Evolutionary conservation across 1,140 invertebrate species (phyloP), one percentile per base, ranked within the genome.

Genomic region (Dinoponera quadriceps): DNA sequence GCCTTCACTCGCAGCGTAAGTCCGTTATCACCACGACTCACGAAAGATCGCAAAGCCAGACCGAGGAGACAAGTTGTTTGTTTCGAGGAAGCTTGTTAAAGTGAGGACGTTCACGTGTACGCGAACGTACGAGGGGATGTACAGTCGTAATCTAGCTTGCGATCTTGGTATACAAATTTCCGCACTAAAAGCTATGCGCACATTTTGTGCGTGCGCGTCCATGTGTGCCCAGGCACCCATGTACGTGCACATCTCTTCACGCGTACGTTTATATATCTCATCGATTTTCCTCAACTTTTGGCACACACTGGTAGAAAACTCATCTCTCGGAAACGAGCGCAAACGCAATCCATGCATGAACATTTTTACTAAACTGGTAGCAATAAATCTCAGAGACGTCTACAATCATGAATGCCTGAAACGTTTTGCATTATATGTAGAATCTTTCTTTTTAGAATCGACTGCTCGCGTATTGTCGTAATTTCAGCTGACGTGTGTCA

Each of bases 1-100:
- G 33, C 90, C 93, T 29, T 93, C 90, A 5, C 86, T 93, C 22
- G 88, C 87, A 81, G 82, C 90, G 93, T 93, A 93, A 94, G 94
- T 93, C 77, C 4, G 27, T 51, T 84, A 77, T 48, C 83, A 77
- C 27, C 54, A 83, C 51, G 1, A 3, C 71, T 77, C 38, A 9
- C 38, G 11, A 11, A 38, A 27, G 75, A 87, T 85, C 75, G 75
- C 20, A 87, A 1, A 75, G 63, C 75, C 84, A 84, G 82, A 87
- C 81, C 27, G 54, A 48, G 38, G 7, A 27, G 13, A 49, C 38
- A 44, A 44, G n/a, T n/a, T n/a, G n/a, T n/a, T n/a, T n/a, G n/a
- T n/a, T n/a, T n/a, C n/a, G n/a, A n/a, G n/a, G n/a, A n/a, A n/a
- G n/a, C n/a, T n/a, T n/a, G n/a, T n/a, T n/a, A n/a, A n/a, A n/a